These are phyloP conservation scores for Cephalopachus bancanus DNA, from an alignment of 2,797 vertebrate species.

Conservation along the genomic window DNA sequence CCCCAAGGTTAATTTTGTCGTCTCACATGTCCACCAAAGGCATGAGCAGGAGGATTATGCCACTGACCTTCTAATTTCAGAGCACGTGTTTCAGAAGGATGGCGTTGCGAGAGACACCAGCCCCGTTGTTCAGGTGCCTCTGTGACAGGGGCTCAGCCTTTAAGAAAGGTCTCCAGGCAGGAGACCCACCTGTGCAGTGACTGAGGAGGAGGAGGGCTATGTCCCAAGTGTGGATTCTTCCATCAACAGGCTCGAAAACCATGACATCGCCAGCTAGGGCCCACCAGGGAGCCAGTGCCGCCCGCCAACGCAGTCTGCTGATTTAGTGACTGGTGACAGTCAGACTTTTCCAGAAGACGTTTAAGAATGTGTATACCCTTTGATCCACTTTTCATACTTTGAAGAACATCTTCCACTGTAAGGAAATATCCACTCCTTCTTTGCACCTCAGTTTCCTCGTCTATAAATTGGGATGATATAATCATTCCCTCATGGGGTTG, in stretches of 20 bases:
- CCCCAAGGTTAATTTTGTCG: neutral
- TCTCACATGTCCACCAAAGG: neutral
- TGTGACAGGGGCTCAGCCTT: neutral
- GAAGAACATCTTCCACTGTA: neutral
- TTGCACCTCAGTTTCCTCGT: neutral
- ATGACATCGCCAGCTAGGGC: neutral
- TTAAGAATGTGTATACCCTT: neutral
- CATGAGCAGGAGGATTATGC: neutral
- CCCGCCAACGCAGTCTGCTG: neutral
- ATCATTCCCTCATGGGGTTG: neutral
- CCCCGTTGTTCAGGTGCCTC: neutral
- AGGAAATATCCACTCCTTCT: neutral
- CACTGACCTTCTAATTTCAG: neutral
- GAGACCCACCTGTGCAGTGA: too few species aligned
- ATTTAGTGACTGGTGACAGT: neutral
- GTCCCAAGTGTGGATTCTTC: neutral
- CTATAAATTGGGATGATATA: neutral
- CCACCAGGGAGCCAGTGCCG: neutral
- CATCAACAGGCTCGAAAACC: neutral
- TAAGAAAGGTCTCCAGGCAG: neutral
- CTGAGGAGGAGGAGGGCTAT: neutral
- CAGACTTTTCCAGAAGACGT: neutral
- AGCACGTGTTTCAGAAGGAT: neutral
- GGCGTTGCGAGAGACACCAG: neutral
- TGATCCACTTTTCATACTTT: neutral